Conservation (phyloP, 35 echinoderm and acorn worm genomes). For the Ophioderma brevispina region DNA sequence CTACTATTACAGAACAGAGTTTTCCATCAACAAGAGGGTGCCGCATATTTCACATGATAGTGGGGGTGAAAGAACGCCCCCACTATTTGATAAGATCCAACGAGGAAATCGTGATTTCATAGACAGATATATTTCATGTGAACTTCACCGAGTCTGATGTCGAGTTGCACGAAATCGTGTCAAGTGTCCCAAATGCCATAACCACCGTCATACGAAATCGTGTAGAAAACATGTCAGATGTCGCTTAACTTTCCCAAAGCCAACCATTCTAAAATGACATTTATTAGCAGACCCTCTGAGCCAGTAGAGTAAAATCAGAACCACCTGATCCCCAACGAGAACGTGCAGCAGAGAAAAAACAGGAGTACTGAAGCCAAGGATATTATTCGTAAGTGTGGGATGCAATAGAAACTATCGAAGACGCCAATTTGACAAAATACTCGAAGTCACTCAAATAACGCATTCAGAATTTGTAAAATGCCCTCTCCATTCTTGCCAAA, state of each 20-base stretch:
- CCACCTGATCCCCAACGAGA: background rate
- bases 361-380: background rate
- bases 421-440: background rate
- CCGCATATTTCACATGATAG: slow-evolving; percentile 52
- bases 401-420: background rate
- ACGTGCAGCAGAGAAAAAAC: background rate
- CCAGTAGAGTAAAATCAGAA: too few relatives aligned
- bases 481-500: slow-evolving; percentile 35
- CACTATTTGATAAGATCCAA: slow-evolving; percentile 22
- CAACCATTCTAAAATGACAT: slow-evolving; percentile 56
- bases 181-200: slow-evolving; percentile 63
- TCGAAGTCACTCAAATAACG: slow-evolving; percentile 11
- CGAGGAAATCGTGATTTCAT: slow-evolving; percentile 56
- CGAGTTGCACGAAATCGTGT: slow-evolving; percentile 74
- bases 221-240: slow-evolving; percentile 71
- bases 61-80: slow-evolving; percentile 75
- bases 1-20: slow-evolving; percentile 75
- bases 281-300: slow-evolving; percentile 18
- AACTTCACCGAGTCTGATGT: slow-evolving; percentile 44
- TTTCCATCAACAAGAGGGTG: slow-evolving; percentile 57
- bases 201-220: slow-evolving; percentile 76
- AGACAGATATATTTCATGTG: slow-evolving; percentile 60
- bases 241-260: slow-evolving; percentile 79
- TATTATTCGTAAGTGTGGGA: slow-evolving; percentile 11
- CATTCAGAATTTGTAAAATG: slow-evolving; percentile 63